Conservation (phyloP, 2,888 invertebrate species). For the Prosopocoilus inquinatus region DNA sequence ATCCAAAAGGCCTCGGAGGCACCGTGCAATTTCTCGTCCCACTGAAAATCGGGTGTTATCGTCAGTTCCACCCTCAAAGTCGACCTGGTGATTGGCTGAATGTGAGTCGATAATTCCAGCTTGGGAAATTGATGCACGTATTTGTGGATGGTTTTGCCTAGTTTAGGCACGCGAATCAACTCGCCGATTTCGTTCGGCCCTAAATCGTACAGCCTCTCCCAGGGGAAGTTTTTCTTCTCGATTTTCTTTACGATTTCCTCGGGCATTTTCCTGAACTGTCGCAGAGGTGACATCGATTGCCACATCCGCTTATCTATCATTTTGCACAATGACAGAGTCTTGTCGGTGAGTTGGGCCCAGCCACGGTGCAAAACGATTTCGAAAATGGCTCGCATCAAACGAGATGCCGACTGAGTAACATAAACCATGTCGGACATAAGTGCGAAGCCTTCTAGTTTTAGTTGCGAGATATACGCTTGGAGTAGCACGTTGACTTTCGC, state of each 20-base stretch:
- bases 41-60: slow-evolving; percentile 97
- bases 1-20: slow-evolving; percentile 87
- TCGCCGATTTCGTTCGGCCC: slow-evolving; percentile 98
- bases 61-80: slow-evolving; percentile 94
- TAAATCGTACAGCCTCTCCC: slow-evolving; percentile 92
- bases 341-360: slow-evolving; percentile 98
- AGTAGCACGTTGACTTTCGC: slow-evolving; percentile 95
- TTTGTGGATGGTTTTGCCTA: slow-evolving; percentile 93
- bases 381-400: slow-evolving; percentile 93
- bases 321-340: slow-evolving; percentile 92
- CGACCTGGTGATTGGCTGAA: slow-evolving; percentile 94
- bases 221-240: slow-evolving; percentile 95
- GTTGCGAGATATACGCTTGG: slow-evolving; percentile 97
- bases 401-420: slow-evolving; percentile 94
- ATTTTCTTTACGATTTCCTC: slow-evolving; percentile 96
- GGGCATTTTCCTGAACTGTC: slow-evolving; percentile 97
- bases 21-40: slow-evolving; percentile 93
- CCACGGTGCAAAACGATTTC: slow-evolving; percentile 90
- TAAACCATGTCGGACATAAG: slow-evolving; percentile 99
- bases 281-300: slow-evolving; percentile 98
- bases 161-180: slow-evolving; percentile 83
- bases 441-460: slow-evolving; percentile 97
- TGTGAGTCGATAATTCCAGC: slow-evolving; percentile 92
- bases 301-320: slow-evolving; percentile 99
- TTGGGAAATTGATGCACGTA: slow-evolving; percentile 97